phyloP scores from a whole-genome alignment of 2,888 invertebrate species.

The Branchinecta sandiegonensis region DNA sequence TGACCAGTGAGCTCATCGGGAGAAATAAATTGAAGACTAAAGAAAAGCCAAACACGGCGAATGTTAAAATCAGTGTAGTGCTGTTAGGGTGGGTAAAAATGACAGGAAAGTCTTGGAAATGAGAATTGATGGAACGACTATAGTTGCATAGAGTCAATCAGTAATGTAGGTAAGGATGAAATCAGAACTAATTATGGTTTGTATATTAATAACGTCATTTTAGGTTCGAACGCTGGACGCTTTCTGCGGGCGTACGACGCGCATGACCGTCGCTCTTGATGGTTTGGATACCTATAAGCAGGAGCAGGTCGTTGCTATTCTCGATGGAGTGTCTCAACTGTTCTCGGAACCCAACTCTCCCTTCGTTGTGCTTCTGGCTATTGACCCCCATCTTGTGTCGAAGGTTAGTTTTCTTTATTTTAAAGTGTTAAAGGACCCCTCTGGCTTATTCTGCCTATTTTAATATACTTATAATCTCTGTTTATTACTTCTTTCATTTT shows the following conservation, averaged over 20 bases:
- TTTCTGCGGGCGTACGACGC: conserved; percentile 81
- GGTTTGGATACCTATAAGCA: conserved; percentile 96
- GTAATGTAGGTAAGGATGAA: conserved; percentile 23
- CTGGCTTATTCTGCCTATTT: no score
- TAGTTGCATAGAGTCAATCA: conserved; percentile 5
- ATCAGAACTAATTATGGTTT: background rate
- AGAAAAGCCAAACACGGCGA: background rate
- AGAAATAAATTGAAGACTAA: background rate
- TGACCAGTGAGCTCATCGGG: no score
- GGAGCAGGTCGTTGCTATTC: conserved; percentile 75
- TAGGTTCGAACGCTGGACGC: conserved; percentile 78
- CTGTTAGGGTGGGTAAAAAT: no score
- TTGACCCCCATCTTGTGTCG: conserved; percentile 96
- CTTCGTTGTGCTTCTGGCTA: conserved; percentile 87
- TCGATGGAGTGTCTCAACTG: conserved; percentile 87
- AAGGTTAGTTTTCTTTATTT: conserved; percentile 46
- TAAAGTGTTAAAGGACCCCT: no score
- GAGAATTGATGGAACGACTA: no score
- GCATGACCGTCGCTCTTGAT: conserved; percentile 88
- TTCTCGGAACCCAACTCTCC: conserved; percentile 88
- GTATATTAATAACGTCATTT: conserved; percentile 29
- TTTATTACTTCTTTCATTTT: no score
- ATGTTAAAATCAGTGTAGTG: no score
- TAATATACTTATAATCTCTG: no score
- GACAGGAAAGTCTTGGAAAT: no score